Base-by-base conservation (phyloP, 2,888 invertebrate species). In the Rhagonycha lutea region DNA sequence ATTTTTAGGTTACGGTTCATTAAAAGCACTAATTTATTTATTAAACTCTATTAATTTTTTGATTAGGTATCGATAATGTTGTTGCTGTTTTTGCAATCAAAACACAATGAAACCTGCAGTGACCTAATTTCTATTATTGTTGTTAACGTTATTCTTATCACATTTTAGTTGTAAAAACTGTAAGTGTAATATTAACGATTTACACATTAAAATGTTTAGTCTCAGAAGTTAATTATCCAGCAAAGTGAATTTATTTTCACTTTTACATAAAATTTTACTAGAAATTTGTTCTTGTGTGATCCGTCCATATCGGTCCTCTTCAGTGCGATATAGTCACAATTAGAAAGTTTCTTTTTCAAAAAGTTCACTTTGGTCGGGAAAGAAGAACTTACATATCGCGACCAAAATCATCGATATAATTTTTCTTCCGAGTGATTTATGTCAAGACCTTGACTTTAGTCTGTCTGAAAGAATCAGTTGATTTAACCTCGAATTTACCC, bases 401-500 rank as follows among this genome's bases (percentile, higher is more conserved):
- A 47, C 47, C 47, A 1, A 47, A 47, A n/a, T n/a, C n/a, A 7
- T n/a, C 47, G 47, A n/a, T n/a, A 47, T n/a, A 47, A 65, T 24
- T 65, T 26, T 65, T 65, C 63, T 18, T 65, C 24, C 63, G 63
- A 23, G 26, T 65, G 63, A 65, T 65, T 65, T 65, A 65, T 65
- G 63, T 65, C 63, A 65, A 76, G 78, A 73, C 78, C 78, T 78
- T 78, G 78, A 78, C 78, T 78, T 78, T 76, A 76, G 74, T 68
- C 70, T 71, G 78, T 76, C 76, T 72, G 70, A 72, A 65, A 65
- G 73, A 61, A 74, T 74, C 68, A 71, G 32, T 75, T 75, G 70
- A 75, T 70, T 70, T 75, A 75, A 71, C 63, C 63, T 65, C 63
- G 63, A 65, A 65, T 65, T 65, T 65, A 68, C 74, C 71, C 68